Base-by-base conservation (phyloP, 2,797 vertebrate genomes). In the Aplochiton taeniatus region DNA sequence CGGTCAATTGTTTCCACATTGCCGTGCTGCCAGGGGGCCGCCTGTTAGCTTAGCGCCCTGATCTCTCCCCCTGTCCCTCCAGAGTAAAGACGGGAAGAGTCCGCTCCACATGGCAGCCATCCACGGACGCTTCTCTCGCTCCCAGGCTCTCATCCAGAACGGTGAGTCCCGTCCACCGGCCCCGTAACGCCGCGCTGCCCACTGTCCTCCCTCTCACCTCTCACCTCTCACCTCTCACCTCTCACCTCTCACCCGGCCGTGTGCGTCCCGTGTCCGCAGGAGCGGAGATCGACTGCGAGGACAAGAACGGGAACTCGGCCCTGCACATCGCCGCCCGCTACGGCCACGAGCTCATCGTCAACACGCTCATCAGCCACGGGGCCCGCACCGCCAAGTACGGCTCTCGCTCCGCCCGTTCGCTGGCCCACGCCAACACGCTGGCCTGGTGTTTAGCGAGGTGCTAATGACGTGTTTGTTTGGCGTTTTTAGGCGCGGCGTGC, bases 81-180 rank as follows among this genome's bases (percentile, higher is more conserved):
- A 99, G 97, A 98, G 97, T 91, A 97, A 96, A 89, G 97, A 98
- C 78, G 95, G 96, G 12, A 98, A 97, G 90, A 98, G 95, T 58
- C 96, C 97, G 44, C 92, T 99, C 71, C 97, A 98, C 83, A 97
- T 98, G 96, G 96, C 97, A 58, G 96, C 96, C 4, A 94, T 98
- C 70, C 96, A 98, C 53, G 97, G 97, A 83, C 92, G 96, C 89
- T 98, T 98, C 91, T 98, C 97, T 88, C 93, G 96, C 91, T 97
- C 96, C 61, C 96, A 98, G 91, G 95, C 95, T 71, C 94, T 99
- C 83, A 97, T 99, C 90, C 95, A 98, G 80, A 98, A 95, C 69
- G 97, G 97, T 99, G 92, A 93, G 89, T 69, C 18, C 19, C 11
- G 14, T 19, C 0, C 12, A 14, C 8, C 5, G 0, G 7, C 41